phyloP scores from a whole-genome alignment of 2,797 vertebrate genomes.

The Sebastes nivosus region DNA sequence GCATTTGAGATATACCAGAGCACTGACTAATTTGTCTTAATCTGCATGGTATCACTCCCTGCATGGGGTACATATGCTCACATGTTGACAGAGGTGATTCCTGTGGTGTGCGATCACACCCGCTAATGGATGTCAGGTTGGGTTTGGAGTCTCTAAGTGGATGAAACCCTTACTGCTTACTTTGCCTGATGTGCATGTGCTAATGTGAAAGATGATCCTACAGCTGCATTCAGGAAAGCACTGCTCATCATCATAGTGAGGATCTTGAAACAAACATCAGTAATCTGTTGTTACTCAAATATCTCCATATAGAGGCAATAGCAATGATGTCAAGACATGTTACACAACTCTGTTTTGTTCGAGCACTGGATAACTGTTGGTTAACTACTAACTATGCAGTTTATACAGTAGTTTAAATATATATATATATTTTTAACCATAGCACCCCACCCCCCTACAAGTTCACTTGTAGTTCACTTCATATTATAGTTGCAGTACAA shows the following conservation, averaged over 20 bases:
- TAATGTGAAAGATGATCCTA: neutral
- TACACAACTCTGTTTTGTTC: too few species aligned
- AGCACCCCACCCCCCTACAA: too few species aligned
- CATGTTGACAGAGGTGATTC: conserved; percentile 3
- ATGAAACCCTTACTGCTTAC: conserved; percentile 6
- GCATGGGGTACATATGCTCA: conserved; percentile 2
- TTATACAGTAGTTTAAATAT: too few species aligned
- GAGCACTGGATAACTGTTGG: too few species aligned
- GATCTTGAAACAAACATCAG: neutral
- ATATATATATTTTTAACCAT: too few species aligned
- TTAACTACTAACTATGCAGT: too few species aligned
- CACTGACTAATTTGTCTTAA: conserved; percentile 29
- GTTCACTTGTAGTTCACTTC: too few species aligned
- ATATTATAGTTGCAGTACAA: too few species aligned
- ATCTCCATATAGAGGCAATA: too few species aligned
- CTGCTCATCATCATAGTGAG: neutral
- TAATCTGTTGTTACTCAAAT: too few species aligned
- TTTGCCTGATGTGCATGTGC: neutral
- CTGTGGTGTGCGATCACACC: conserved; percentile 11
- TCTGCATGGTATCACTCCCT: conserved; percentile 4
- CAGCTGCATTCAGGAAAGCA: neutral
- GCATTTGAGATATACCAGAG: neutral
- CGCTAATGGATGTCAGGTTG: conserved; percentile 18
- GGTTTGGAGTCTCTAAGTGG: conserved; percentile 14
- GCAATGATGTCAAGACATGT: too few species aligned